Base-by-base conservation (phyloP, 2,888 invertebrate species). In the Cheilosia soror region DNA sequence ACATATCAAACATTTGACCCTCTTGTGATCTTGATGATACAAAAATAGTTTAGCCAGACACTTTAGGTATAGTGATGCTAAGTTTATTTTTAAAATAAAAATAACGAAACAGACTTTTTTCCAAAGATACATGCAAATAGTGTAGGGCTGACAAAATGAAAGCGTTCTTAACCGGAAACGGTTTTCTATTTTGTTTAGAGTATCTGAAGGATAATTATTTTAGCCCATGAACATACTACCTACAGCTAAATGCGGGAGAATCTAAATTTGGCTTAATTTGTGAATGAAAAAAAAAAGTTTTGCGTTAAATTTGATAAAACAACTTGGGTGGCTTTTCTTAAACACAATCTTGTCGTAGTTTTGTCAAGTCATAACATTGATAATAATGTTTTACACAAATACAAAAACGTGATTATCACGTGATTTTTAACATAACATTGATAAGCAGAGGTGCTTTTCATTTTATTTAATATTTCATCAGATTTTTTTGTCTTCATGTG, bases 1-100 rank as follows among this genome's bases (percentile, higher is more conserved):
- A 20, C 20, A 20, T 20, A 53, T 47, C 69, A 62, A 68, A 53
- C 37, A 55, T 69, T 69, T 62, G 77, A 69, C 53, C 47, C 63
- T 57, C 44, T 63, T 68, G 49, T 68, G 83, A 79, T 75, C 69
- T 79, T 80, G 69, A 73, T 73, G 57, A 42, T 55, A 58, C 65
- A 33, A 60, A 84, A 80, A 75, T 84, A 84, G 80, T 49, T 58
- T 37, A 71, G 27, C 44, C 55, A 83, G 79, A 75, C 79, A 71
- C 40, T 78, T 11, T 71, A 69, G 62, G 55, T 77, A 53, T 44
- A 55, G 47, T 42, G 42, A 76, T 51, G n/a, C 29, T 37, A 11
- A 51, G 29, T 60, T 27, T 68, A 77, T 77, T 69, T 77, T 77
- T 37, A 62, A 47, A 71, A 37, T 7, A 15, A 58, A 33, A 60